phyloP scores from a whole-genome alignment of 37 sponge, comb jelly and placozoan species.

The Mnemiopsis leidyi region DNA sequence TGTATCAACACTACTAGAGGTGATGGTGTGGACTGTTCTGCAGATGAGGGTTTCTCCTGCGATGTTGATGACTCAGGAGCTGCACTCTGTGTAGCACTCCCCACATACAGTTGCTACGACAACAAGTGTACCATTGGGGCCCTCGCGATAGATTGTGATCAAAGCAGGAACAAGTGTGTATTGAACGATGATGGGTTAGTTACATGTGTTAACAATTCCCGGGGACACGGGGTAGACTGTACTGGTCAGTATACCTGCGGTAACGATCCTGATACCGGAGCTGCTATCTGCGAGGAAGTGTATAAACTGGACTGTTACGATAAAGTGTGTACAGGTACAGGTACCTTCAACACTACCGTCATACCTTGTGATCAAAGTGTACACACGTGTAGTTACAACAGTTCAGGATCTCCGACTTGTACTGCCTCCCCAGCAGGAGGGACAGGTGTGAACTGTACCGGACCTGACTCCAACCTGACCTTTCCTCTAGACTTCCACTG shows the following conservation, averaged over 20 bases:
- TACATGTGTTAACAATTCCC: background rate
- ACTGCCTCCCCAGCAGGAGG: background rate
- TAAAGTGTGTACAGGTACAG: background rate
- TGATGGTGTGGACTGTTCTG: background rate
- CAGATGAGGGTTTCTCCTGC: background rate
- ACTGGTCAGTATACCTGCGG: background rate
- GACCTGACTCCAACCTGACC: background rate
- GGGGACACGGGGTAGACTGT: background rate
- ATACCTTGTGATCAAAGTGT: conserved; percentile 12
- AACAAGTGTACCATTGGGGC: background rate
- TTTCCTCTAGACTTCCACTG: conserved; percentile 7
- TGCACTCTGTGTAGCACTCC: background rate
- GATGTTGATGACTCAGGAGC: background rate
- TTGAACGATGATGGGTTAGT: background rate
- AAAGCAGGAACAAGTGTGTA: background rate
- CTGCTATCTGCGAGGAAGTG: background rate
- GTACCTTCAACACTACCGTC: background rate
- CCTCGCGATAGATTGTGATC: conserved; percentile 19
- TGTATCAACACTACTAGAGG: background rate
- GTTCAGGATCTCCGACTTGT: background rate
- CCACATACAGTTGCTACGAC: background rate
- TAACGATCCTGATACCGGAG: background rate
- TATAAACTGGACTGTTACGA: background rate
- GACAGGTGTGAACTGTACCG: background rate
- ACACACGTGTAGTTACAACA: background rate